Evolutionary conservation across 2,113 vertebrate genomes (phyloP), one percentile per base, ranked within the genome.

Genomic region (Dryoscopus gambensis): DNA sequence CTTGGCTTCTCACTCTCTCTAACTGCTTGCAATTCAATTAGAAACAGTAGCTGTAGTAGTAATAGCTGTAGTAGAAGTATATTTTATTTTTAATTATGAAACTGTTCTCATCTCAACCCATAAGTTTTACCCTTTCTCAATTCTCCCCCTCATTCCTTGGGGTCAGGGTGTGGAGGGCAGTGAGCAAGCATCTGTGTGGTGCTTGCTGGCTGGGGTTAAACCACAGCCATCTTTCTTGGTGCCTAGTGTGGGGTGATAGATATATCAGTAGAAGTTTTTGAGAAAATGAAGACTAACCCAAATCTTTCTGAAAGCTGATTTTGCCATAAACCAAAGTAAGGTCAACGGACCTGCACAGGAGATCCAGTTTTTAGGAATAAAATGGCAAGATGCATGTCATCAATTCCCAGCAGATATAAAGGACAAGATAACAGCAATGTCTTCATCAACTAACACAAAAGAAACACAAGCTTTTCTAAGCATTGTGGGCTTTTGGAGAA

Each of bases 361-460:
- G 12, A 74, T 16, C 7, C 5, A 44, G 5, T 13, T 65, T 56
- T 74, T 57, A 50, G 22, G 23, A 74, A 52, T 44, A 52, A 59
- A 65, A 19, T 65, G 50, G 5, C 9, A 44, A 80, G 19, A 42
- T 33, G 3, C 27, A 28, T 37, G 5, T 28, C 3, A 5, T 59
- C 27, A 81, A 52, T 44, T 50, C 7, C 31, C 22, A 44, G 52
- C 24, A 33, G 22, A 52, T 44, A 10, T 23, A 8, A 57, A 81
- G 22, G 50, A 44, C 31, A 57, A 65, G 18, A 7, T 7, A 73
- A 65, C 22, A 73, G 9, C 14, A 57, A 28, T 11, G 18, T 65
- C 15, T 52, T 33, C 44, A 52, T 18, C 50, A 65, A 19, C 8
- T 7, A 73, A 44, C 0, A 1, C 1, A 1, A 74, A 52, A 44